These are phyloP conservation scores for Myopa testacea DNA, from an alignment of 2,888 invertebrate genomes.

Conservation along the genomic window DNA sequence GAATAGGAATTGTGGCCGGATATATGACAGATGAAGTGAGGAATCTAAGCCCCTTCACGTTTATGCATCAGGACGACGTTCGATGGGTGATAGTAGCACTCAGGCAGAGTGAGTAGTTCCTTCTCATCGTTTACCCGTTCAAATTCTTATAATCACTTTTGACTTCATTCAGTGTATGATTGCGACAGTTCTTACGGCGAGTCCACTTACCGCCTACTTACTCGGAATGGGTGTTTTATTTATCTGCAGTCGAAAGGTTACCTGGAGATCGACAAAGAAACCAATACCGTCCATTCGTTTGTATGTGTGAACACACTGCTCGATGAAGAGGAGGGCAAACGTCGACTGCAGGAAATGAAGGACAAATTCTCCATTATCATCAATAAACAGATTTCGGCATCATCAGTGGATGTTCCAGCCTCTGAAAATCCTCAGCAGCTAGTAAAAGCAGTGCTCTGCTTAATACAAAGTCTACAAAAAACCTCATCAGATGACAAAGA, in stretches of 20 bases:
- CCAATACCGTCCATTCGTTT: conserved; percentile 85
- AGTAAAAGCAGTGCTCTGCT: conserved; percentile 79
- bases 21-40: conserved; percentile 90
- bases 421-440: conserved; percentile 79
- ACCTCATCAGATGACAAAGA: conserved; percentile 53
- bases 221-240: conserved; percentile 86
- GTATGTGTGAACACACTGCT: conserved; percentile 86
- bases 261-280: conserved; percentile 82
- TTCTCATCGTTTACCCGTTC: neutral
- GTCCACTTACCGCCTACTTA: conserved; percentile 86
- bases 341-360: conserved; percentile 83
- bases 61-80: conserved; percentile 91
- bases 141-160: neutral
- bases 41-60: conserved; percentile 88
- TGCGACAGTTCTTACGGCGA: conserved; percentile 84
- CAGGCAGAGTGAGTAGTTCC: conserved; percentile 70
- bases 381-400: conserved; percentile 69
- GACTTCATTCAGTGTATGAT: conserved; percentile 79
- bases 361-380: conserved; percentile 80
- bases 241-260: conserved; percentile 87
- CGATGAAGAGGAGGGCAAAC: conserved; percentile 79
- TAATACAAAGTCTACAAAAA: conserved; percentile 71
- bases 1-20: conserved; percentile 88
- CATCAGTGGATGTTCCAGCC: conserved; percentile 67
- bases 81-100: conserved; percentile 90